Evolutionary conservation across 2,888 invertebrate genomes (phyloP).

Genomic region (Pardosa pseudoannulata): DNA sequence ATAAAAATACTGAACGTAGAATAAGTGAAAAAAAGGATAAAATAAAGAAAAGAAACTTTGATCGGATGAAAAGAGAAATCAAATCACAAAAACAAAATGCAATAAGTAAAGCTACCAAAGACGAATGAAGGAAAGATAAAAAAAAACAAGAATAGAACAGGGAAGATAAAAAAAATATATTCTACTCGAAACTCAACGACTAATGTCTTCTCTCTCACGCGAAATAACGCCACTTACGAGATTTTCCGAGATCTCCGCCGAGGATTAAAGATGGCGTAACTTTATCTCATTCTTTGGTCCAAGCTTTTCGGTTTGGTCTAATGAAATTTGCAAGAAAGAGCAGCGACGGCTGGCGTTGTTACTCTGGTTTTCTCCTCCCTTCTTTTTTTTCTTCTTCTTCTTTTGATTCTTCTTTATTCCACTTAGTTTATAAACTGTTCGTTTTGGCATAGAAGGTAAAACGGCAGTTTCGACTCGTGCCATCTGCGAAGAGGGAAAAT

Average conservation of each 20-base stretch:
- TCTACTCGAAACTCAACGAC: conserved; percentile 57
- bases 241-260: conserved; percentile 62
- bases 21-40: conserved; percentile 15
- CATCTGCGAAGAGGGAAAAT: neutral
- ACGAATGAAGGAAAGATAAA: neutral
- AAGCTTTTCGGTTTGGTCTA: conserved; percentile 40
- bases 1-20: conserved; percentile 12
- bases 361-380: neutral
- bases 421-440: conserved; percentile 41
- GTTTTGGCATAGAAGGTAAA: neutral
- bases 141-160: neutral
- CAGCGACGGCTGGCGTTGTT: neutral
- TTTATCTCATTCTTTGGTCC: conserved; percentile 42
- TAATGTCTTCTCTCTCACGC: conserved; percentile 65
- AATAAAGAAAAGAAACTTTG: conserved; percentile 57
- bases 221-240: conserved; percentile 68
- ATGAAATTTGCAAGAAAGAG: conserved; percentile 64
- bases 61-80: conserved; percentile 63
- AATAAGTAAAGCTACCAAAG: conserved; percentile 44
- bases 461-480: neutral
- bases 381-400: too few relatives aligned
- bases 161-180: conserved; percentile 23
- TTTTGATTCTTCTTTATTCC: conserved; percentile 27
- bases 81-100: conserved; percentile 52
- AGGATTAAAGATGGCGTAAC: conserved; percentile 67